Percentiles rank a stretch among this genome's conserved stretches.
Evolutionary conservation across 1,140 invertebrate genomes (phyloP).

Genomic region (Adoxophyes honmai): DNA sequence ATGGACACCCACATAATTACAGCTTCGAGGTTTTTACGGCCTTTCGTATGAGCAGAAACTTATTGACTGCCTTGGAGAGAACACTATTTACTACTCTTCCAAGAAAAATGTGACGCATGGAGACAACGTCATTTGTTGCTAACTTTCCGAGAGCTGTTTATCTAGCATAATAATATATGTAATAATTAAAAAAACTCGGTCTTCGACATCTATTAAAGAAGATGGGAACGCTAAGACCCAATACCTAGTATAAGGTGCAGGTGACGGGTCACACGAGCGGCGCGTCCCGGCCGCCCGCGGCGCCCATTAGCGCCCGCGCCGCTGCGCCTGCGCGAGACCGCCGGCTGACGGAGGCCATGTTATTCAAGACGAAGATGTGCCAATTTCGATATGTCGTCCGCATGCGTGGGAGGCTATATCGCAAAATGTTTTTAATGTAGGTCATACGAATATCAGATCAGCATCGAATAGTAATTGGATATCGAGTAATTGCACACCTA

Average conservation of each 20-base stretch:
- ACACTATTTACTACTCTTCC: background rate
- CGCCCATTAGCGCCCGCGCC: conserved; percentile 19
- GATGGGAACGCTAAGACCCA: too few relatives aligned
- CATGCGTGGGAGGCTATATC: conserved; percentile 36
- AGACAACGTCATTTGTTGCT: background rate
- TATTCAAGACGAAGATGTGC: conserved; percentile 34
- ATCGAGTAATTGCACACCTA: conserved; percentile 43
- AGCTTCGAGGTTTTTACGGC: conserved; percentile 16
- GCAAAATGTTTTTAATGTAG: conserved; percentile 41
- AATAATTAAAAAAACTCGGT: too few relatives aligned
- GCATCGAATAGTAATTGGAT: conserved; percentile 40
- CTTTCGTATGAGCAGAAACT: background rate
- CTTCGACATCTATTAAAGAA: too few relatives aligned
- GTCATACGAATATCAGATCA: conserved; percentile 41
- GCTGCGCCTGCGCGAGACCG: background rate
- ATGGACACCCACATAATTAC: conserved; percentile 39
- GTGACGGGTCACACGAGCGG: too few relatives aligned
- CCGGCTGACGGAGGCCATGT: conserved; percentile 18
- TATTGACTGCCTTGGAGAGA: background rate
- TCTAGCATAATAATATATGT: too few relatives aligned
- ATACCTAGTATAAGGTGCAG: too few relatives aligned
- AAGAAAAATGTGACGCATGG: background rate
- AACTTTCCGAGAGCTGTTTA: too few relatives aligned
- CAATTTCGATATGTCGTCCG: conserved; percentile 38
- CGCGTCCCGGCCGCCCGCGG: conserved; percentile 5